phyloP scores from a whole-genome alignment of 2,797 vertebrate genomes.

The Pangasius djambal region DNA sequence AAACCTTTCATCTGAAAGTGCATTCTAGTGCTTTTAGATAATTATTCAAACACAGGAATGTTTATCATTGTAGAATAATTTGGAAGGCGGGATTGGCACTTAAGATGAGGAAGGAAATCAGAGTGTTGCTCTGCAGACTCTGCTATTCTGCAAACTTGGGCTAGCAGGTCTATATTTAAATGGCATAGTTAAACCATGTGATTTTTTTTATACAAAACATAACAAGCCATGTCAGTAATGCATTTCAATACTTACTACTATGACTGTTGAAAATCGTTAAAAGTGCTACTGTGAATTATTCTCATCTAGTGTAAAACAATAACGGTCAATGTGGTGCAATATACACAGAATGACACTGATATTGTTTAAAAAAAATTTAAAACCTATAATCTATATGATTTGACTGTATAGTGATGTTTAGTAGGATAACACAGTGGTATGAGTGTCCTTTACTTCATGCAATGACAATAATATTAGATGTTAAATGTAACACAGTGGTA shows the following conservation, averaged over 20 bases:
- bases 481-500: background rate
- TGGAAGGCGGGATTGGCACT: background rate
- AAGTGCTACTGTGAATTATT: background rate
- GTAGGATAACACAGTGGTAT: background rate
- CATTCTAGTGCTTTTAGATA: background rate
- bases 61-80: background rate
- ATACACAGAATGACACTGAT: background rate
- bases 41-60: background rate
- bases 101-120: background rate
- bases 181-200: background rate
- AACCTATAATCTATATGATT: slow-evolving; percentile 5
- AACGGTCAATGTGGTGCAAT: slow-evolving; percentile 1
- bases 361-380: background rate
- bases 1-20: background rate
- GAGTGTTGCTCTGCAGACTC: background rate
- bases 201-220: background rate
- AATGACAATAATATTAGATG: background rate
- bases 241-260: slow-evolving; percentile 1
- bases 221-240: slow-evolving; percentile 6
- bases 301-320: background rate
- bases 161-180: background rate
- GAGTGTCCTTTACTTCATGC: background rate
- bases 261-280: background rate
- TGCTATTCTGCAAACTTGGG: slow-evolving; percentile 26
- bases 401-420: slow-evolving; percentile 29